Base-by-base conservation (phyloP, 2,113 vertebrate genomes). In the Cheilinus undulatus region DNA sequence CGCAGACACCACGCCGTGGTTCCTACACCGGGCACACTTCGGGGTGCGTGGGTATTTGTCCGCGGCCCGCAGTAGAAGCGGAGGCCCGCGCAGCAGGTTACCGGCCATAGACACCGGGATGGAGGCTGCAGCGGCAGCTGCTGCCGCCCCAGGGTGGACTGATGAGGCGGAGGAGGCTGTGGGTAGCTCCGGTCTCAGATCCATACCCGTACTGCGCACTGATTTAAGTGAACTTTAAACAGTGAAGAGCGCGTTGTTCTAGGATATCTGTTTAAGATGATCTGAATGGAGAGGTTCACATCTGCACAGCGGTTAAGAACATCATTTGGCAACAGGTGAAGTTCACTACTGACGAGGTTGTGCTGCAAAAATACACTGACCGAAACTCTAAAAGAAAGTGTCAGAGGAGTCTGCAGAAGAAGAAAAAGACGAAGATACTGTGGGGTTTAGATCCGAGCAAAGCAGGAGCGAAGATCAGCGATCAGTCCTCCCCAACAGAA, bases 1-100 rank as follows among this genome's bases (percentile, higher is more conserved):
- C 11, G 97, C 97, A 0, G 97, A 99, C 67, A 99, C 97, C 56
- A 99, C 97, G 1, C 97, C 97, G 90, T 98, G 97, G 89, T 99
- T 99, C 73, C 97, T 92, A 93, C 97, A 99, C 17, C 97, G 96
- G 46, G 97, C 97, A 82, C 97, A 99, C 93, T 99, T 99, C 23
- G 97, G 97, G 23, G 97, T 99, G 78, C 97, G 95, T 34, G 97
- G 97, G 74, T 98, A 99, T 89, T 99, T 99, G 93, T 99, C 97
- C 0, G 97, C 90, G 13, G 97, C 95, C 23, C 97, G 93, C 86
- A 98, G 69, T 32, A 99, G 86, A 38, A 99, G 87, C 75, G 95
- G 97, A 10, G 97, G 96, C 0, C 93, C 97, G 59, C 97, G 91
- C 45, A 98, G 88, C 5, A 99, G 88, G 74, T 80, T 95, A n/a